Base-by-base conservation (phyloP, 2,888 invertebrate genomes). In the Dasypogon diadema region DNA sequence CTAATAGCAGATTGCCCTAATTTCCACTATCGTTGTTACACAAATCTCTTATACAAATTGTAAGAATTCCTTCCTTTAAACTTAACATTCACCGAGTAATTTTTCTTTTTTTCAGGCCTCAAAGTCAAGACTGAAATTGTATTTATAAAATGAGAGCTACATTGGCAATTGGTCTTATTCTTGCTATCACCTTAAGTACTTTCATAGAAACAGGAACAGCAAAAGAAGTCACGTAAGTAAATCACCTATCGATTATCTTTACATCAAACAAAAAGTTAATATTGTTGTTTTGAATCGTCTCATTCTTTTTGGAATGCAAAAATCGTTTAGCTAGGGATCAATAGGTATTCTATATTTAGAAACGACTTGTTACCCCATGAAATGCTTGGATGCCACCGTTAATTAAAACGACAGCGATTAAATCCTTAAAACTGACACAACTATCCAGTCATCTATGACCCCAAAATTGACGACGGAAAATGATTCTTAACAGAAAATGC, bases 191-290 rank as follows among this genome's bases (percentile, higher is more conserved):
- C 14, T 46, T 48, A 48, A 24, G 48, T 14, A 37, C 65, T 6
- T 46, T 65, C 5, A 12, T 46, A 65, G 42, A 21, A 46, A 48
- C 65, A 22, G 24, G 16, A 46, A 48, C 65, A 42, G 65, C 46
- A 42, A 46, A 37, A 46, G 65, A 65, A 22, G 65, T 65, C 37
- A 48, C 65, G 65, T 65, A 65, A 65, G 65, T 65, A 48, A 63
- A 63, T 34, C 42, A 21, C 18, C 42, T 48, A 16, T 8, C 8
- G 12, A 48, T n/a, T n/a, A n/a, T n/a, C n/a, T n/a, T 30, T 30
- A 30, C 0, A 30, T 6, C 34, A 6, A 30, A 30, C 34, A 30
- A 6, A 30, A 30, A 30, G 10, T 6, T 6, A 30, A 30, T 30
- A 30, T 10, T n/a, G n/a, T n/a, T n/a, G n/a, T n/a, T n/a, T n/a